Percentiles rank a stretch among this genome's conserved stretches.
Conservation (phyloP, 2,888 invertebrate species). For the Dasysyrphus tricinctus region DNA sequence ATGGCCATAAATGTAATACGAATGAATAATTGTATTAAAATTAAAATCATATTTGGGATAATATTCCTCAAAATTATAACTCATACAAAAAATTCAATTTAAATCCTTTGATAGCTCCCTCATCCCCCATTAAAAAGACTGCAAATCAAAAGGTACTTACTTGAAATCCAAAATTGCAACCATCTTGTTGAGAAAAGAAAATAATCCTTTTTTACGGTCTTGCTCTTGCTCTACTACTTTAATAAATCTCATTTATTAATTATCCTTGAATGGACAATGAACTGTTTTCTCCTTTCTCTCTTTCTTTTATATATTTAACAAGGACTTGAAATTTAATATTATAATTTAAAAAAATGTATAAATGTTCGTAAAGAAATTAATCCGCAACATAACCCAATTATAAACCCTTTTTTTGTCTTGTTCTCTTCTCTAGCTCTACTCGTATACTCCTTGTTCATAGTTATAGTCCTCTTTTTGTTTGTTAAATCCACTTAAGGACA, state of each 20-base stretch:
- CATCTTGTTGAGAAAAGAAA: constrained; percentile 1
- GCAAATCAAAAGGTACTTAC: constrained; percentile 51
- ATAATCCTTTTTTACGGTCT: constrained; percentile 36
- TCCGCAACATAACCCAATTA: constrained; percentile 68
- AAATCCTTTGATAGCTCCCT: background rate
- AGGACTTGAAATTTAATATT: constrained; percentile 51
- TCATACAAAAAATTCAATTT: background rate
- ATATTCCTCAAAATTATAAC: background rate
- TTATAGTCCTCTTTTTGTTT: background rate
- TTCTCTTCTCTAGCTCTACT: background rate
- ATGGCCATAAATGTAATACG: no score
- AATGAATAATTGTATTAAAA: background rate
- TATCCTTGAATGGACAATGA: constrained; percentile 67
- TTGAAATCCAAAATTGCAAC: constrained; percentile 13
- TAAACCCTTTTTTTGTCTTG: constrained; percentile 51
- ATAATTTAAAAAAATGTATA: background rate
- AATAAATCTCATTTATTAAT: constrained; percentile 65
- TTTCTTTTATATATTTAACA: constrained; percentile 9
- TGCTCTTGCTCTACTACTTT: background rate
- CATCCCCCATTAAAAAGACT: background rate
- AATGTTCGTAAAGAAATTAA: constrained; percentile 65
- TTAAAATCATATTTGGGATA: background rate
- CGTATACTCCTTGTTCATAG: background rate
- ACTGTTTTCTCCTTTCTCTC: background rate
- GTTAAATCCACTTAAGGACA: constrained; percentile 57